Conservation (phyloP, 2,113 vertebrate species). For the Hystrix brachyura region DNA sequence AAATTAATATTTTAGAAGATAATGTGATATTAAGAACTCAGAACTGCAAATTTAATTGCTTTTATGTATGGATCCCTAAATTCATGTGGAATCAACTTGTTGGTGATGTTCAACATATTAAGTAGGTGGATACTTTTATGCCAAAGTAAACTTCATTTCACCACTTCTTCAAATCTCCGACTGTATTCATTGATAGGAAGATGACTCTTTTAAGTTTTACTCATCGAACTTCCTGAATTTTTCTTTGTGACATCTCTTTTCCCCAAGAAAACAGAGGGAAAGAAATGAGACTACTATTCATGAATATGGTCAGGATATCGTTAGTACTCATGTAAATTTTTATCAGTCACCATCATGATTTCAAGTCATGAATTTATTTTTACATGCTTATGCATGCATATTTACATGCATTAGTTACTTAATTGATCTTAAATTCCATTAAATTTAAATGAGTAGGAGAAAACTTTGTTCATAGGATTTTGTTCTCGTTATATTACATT, state of each 20-base stretch:
- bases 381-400: slow-evolving; percentile 92
- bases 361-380: slow-evolving; percentile 92
- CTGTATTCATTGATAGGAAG: slow-evolving; percentile 85
- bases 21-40: slow-evolving; percentile 82
- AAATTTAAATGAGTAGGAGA: slow-evolving; percentile 89
- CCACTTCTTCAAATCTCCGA: slow-evolving; percentile 81
- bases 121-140: slow-evolving; percentile 82
- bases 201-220: slow-evolving; percentile 81
- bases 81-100: slow-evolving; percentile 84
- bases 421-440: slow-evolving; percentile 91
- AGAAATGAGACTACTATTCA: slow-evolving; percentile 86
- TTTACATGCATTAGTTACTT: slow-evolving; percentile 90
- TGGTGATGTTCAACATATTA: slow-evolving; percentile 80
- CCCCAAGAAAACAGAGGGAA: slow-evolving; percentile 83
- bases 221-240: slow-evolving; percentile 90
- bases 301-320: slow-evolving; percentile 86
- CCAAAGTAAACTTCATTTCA: slow-evolving; percentile 85
- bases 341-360: slow-evolving; percentile 89
- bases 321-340: slow-evolving; percentile 89
- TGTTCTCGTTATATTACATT: slow-evolving; percentile 91
- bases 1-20: slow-evolving; percentile 85
- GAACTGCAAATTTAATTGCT: slow-evolving; percentile 82
- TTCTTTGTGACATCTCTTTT: slow-evolving; percentile 85
- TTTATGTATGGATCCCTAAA: slow-evolving; percentile 82
- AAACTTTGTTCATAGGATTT: slow-evolving; percentile 88